Evolutionary conservation across 2,888 invertebrate species (phyloP).

Genomic region (Tetragonisca angustula): DNA sequence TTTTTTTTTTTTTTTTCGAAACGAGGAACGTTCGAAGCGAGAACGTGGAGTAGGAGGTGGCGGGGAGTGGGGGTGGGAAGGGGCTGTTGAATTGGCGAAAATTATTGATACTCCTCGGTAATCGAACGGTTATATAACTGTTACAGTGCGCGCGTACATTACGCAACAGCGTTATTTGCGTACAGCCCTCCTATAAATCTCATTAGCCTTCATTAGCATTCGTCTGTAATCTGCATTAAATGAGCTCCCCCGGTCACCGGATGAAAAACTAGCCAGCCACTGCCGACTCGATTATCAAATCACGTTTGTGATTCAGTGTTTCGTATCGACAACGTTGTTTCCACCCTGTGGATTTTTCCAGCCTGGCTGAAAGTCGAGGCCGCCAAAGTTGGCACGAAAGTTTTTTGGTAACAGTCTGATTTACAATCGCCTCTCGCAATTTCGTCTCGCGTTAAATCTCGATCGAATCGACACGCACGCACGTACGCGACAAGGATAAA

Average conservation of each 20-base stretch:
- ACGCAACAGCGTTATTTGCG: conserved; percentile 57
- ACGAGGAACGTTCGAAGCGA: background rate
- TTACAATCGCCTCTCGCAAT: no score
- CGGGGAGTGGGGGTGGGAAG: no score
- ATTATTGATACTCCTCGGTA: conserved; percentile 43
- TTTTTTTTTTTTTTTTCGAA: background rate
- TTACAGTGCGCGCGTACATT: conserved; percentile 36
- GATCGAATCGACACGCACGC: no score
- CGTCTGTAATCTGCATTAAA: conserved; percentile 55
- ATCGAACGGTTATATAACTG: conserved; percentile 50
- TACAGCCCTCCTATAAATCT: conserved; percentile 50
- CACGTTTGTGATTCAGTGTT: background rate
- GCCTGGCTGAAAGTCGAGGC: no score
- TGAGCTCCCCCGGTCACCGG: conserved; percentile 29
- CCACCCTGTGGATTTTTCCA: background rate
- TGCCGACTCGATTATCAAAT: conserved; percentile 16
- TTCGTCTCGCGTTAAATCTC: no score
- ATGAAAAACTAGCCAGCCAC: conserved; percentile 7
- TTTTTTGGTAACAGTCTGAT: no score
- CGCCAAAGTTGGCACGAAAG: no score
- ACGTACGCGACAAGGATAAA: no score
- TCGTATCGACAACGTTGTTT: background rate
- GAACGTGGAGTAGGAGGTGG: background rate
- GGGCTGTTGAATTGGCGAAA: conserved; percentile 8
- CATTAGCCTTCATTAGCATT: conserved; percentile 67